Conservation (phyloP, 2,888 invertebrate genomes). For the Philonicus albiceps region DNA sequence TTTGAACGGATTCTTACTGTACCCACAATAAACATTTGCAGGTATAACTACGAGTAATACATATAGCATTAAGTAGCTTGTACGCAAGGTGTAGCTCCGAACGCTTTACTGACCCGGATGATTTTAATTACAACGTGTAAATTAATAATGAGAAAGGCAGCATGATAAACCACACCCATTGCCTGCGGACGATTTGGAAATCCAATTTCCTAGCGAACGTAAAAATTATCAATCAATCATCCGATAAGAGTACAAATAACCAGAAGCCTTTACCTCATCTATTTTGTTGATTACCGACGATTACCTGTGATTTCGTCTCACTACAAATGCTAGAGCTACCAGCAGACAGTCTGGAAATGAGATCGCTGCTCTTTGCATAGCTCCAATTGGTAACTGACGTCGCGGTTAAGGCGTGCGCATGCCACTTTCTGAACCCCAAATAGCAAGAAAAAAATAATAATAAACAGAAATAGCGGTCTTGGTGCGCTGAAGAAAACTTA, state of each 20-base stretch:
- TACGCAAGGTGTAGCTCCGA: not conserved
- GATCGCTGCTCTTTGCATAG: conserved; percentile 12
- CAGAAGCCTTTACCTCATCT: conserved; percentile 41
- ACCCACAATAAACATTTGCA: not conserved
- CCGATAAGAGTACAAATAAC: conserved; percentile 46
- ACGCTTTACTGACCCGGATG: not conserved
- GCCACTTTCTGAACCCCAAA: conserved; percentile 14
- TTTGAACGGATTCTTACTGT: not conserved
- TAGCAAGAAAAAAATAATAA: conserved; percentile 11
- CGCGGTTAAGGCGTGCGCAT: conserved; percentile 11
- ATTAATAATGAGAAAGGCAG: not conserved
- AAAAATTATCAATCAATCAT: conserved; percentile 38
- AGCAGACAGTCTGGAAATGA: conserved; percentile 7
- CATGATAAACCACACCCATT: not conserved
- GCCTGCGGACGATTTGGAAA: not conserved
- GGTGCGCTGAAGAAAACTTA: not conserved
- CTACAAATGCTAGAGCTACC: not conserved
- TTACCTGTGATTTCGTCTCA: conserved; percentile 27
- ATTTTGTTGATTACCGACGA: conserved; percentile 42
- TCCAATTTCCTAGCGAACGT: conserved; percentile 4
- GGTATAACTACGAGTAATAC: not conserved
- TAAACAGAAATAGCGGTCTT: not conserved
- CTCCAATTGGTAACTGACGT: conserved; percentile 6
- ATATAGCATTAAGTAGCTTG: not conserved
- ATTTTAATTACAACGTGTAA: not conserved